A percentile compares a stretch with the other conserved stretches of the same genome.
Conservation (phyloP, 2,888 invertebrate genomes). For the Scelioninae gen. 1 region DNA sequence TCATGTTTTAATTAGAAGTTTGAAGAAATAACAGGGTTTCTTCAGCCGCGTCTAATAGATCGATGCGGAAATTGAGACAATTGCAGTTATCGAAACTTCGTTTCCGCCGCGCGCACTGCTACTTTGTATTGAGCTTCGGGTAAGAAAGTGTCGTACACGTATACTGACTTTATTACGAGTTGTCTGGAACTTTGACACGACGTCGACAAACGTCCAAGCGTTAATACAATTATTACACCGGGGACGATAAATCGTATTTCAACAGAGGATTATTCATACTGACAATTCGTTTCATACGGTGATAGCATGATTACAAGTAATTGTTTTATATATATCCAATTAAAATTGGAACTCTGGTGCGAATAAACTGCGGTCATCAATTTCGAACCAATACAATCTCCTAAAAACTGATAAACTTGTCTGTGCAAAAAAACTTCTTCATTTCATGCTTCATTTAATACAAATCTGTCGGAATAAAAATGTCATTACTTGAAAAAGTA, state of each 20-base stretch:
- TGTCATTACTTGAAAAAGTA: too few species aligned
- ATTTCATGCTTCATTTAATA: too few species aligned
- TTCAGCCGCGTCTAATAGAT: slow-evolving; percentile 21
- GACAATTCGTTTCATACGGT: neutral
- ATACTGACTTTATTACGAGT: slow-evolving; percentile 63
- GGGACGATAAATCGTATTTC: slow-evolving; percentile 13
- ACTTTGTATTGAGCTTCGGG: slow-evolving; percentile 71
- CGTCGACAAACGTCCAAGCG: slow-evolving; percentile 23
- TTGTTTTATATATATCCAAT: neutral
- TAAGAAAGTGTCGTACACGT: slow-evolving; percentile 62
- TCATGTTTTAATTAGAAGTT: slow-evolving; percentile 45
- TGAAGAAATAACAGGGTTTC: slow-evolving; percentile 35
- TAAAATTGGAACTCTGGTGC: too few species aligned
- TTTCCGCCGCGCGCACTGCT: slow-evolving; percentile 47
- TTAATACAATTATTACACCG: slow-evolving; percentile 26
- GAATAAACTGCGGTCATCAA: too few species aligned
- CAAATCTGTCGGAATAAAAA: too few species aligned
- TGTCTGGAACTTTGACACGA: slow-evolving; percentile 38
- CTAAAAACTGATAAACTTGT: too few species aligned
- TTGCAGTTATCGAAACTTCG: slow-evolving; percentile 71
- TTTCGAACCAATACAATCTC: too few species aligned
- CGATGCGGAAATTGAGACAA: slow-evolving; percentile 62
- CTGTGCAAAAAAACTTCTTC: too few species aligned
- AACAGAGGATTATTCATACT: slow-evolving; percentile 7
- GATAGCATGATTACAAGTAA: neutral